Base-by-base conservation (phyloP, 2,888 invertebrate species). In the Cephus runcator region DNA sequence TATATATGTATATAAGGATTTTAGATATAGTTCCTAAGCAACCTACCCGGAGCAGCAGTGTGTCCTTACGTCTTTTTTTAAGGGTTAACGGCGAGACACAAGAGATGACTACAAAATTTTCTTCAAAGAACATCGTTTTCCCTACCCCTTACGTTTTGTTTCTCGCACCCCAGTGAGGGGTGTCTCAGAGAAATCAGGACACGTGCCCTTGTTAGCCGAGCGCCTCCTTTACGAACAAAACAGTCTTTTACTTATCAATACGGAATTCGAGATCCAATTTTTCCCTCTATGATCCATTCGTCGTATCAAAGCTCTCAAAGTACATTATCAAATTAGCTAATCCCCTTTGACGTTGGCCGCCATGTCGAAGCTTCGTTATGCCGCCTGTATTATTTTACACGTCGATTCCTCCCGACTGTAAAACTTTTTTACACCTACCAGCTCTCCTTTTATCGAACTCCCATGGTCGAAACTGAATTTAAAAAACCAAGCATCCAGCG, bases 251-350 rank as follows among this genome's bases (percentile, higher is more conserved):
- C 56, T 71, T 71, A 12, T 71, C 71, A 71, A 34, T 31, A 74
- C 69, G 82, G 83, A 88, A 88, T 86, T 86, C 81, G 82, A 83
- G 84, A 84, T 87, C 84, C 86, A 85, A 87, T 86, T 86, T 85
- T 85, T 83, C 81, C 78, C 82, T 85, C 86, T 88, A 86, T 87
- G 87, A 87, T 87, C 83, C 84, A 80, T 81, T 82, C 80, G 75
- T 79, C 82, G 85, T 87, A 87, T 87, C 87, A 87, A 86, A 87
- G 87, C 88, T 85, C 81, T 80, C 83, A 76, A 83, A 81, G 73
- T 77, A 79, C 81, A 84, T 86, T 84, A 85, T 87, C 85, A 83
- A 86, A 86, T 87, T 86, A 86, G 81, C 84, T 69, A 71, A 73
- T 79, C 69, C 75, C 80, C 85, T 85, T 86, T 86, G 86, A 85